Evolutionary conservation across 2,888 invertebrate genomes (phyloP).

Genomic region (Leptothorax acervorum): DNA sequence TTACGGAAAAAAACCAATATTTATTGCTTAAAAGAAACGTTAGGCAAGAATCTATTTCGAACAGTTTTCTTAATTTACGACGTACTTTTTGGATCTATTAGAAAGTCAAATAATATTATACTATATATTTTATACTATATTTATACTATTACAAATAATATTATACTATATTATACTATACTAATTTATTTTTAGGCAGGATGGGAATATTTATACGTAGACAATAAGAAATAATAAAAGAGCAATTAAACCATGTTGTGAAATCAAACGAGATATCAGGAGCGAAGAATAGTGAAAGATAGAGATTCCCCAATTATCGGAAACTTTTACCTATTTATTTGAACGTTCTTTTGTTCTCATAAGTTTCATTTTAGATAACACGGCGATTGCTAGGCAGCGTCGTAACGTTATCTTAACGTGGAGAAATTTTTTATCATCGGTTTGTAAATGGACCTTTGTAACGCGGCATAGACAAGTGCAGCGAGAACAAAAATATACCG

Average conservation of each 20-base stretch:
- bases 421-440: neutral
- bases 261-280: neutral
- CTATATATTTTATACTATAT: neutral
- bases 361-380: neutral
- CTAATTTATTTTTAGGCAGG: neutral
- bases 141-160: neutral
- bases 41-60: neutral
- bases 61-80: neutral
- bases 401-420: neutral
- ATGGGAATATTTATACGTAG: neutral
- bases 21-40: neutral
- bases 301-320: neutral
- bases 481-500: neutral
- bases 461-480: too few relatives aligned
- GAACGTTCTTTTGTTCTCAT: neutral
- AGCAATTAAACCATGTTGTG: neutral
- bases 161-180: neutral
- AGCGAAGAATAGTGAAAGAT: neutral
- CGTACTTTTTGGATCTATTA: neutral
- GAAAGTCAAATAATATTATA: neutral
- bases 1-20: neutral
- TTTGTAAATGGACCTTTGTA: neutral
- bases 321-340: neutral
- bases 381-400: neutral
- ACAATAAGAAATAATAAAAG: neutral